Evolutionary conservation across 2,797 vertebrate species (phyloP), one percentile per base, ranked within the genome.

Genomic region (Melanotaenia trifasciata): DNA sequence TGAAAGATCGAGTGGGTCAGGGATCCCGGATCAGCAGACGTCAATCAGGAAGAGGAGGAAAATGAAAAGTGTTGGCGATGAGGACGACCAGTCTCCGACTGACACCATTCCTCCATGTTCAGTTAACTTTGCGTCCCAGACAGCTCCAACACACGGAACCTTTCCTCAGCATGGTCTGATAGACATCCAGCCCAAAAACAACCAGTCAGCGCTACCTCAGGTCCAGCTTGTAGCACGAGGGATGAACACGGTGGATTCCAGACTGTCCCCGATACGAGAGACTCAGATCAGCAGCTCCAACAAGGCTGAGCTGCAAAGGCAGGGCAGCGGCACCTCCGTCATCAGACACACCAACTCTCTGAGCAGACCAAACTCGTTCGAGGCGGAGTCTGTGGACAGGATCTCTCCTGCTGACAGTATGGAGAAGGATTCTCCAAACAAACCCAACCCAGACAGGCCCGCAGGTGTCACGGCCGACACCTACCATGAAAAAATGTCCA

Each of bases 261-360:
- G 97, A 80, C 67, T 94, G 9, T 92, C 95, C 6, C 89, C 95
- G 0, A 93, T 95, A 58, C 66, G 80, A 64, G 97, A 98, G 70
- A 95, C 95, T n/a, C 95, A 95, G 76, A 81, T 91, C 9, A 91
- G 88, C 73, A 77, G 92, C 40, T 70, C 86, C 22, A 58, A 67
- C 58, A 96, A 94, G 89, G 76, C 84, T n/a, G 97, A 99, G 16
- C 50, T 96, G 65, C 97, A 97, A 85, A 96, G 98, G 74, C 97
- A 98, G 75, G 96, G 97, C 53, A 95, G 96, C 33, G 97, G 96
- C 18, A 99, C 99, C 77, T 99, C 98, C 0, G 98, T 99, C 71
- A 99, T 99, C 84, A 96, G 98, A 79, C 98, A 99, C 75, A 99
- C 98, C 18, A 99, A 99, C 83, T 98, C 98, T 2, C 93, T 99